These are phyloP conservation scores for Micrasema minimum DNA, from an alignment of 1,140 invertebrate genomes.

Conservation along the genomic window DNA sequence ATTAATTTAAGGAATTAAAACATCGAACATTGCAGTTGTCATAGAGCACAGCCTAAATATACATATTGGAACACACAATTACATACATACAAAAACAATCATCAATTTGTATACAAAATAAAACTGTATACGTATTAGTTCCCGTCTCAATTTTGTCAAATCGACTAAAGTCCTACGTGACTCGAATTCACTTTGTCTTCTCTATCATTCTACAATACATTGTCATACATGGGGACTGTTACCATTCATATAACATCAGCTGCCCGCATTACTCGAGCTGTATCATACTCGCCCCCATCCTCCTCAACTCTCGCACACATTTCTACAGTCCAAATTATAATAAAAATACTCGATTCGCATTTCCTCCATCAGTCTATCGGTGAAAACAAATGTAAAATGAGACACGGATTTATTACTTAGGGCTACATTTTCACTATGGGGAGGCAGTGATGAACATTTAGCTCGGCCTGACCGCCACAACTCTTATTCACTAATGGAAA, in stretches of 20 bases:
- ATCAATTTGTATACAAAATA: slow-evolving; percentile 24
- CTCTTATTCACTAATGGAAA: slow-evolving; percentile 41
- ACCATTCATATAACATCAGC: no score
- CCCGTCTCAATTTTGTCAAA: no score
- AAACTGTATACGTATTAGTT: slow-evolving; percentile 22
- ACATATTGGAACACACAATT: slow-evolving; percentile 39
- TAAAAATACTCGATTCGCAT: slow-evolving; percentile 11
- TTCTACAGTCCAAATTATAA: slow-evolving; percentile 24
- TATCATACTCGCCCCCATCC: no score
- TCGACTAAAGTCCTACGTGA: no score
- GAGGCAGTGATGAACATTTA: slow-evolving; percentile 44
- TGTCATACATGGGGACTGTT: no score
- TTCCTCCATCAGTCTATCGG: slow-evolving; percentile 51
- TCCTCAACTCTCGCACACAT: background rate
- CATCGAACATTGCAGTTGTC: slow-evolving; percentile 32
- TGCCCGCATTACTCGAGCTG: no score
- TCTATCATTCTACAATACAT: no score
- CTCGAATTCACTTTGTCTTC: no score
- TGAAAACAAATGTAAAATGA: slow-evolving; percentile 50
- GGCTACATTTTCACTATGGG: slow-evolving; percentile 30
- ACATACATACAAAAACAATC: slow-evolving; percentile 33
- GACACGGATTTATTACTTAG: slow-evolving; percentile 29
- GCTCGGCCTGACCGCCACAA: no score
- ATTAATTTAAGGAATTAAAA: slow-evolving; percentile 26
- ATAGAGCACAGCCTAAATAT: slow-evolving; percentile 41